Percentiles rank a stretch among this genome's conserved stretches.
phyloP scores from a whole-genome alignment of 2,113 vertebrate genomes.

The Cyrtonyx montezumae region DNA sequence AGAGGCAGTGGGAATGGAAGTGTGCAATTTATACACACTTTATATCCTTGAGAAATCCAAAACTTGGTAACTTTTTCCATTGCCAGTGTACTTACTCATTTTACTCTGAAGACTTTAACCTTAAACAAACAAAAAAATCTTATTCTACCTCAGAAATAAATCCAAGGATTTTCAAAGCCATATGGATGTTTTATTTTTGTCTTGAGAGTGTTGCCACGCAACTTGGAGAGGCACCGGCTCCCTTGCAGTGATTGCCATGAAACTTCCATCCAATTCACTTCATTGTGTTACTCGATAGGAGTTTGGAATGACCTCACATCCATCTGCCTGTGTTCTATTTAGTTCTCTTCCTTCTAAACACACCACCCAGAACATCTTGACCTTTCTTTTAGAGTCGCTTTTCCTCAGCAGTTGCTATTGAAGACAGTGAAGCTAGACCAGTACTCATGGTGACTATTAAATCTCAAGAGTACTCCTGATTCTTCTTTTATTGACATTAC shows the following conservation, averaged over 20 bases:
- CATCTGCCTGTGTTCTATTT: not conserved
- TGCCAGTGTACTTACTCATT: not conserved
- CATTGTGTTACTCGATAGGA: not conserved
- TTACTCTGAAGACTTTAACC: not conserved
- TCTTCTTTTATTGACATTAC: not conserved
- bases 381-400: not conserved
- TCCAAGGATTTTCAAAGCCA: not conserved
- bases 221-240: not conserved
- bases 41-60: not conserved
- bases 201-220: constrained; percentile 1
- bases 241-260: not conserved
- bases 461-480: not conserved
- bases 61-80: not conserved
- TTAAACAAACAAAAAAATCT: not conserved
- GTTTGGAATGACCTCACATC: not conserved
- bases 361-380: not conserved
- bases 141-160: not conserved
- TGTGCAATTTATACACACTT: fast-evolving
- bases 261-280: not conserved
- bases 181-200: not conserved
- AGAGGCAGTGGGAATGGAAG: not conserved
- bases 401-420: not conserved
- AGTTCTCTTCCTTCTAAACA: not conserved
- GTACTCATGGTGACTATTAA: not conserved
- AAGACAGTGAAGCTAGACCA: not conserved